phyloP scores from a whole-genome alignment of 2,888 invertebrate genomes.

The Amitus sp. region DNA sequence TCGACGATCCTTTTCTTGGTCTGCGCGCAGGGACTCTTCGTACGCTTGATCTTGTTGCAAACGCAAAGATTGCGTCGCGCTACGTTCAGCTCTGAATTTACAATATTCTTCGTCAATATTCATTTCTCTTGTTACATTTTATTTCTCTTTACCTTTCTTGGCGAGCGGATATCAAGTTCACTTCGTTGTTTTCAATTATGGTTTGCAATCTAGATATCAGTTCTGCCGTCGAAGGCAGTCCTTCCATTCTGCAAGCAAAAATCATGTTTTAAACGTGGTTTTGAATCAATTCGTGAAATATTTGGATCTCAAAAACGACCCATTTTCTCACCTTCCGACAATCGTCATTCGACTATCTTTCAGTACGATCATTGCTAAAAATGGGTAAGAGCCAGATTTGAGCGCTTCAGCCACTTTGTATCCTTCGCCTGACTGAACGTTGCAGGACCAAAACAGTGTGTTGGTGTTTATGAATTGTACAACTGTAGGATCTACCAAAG shows the following conservation, averaged over 20 bases:
- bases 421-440: constrained; percentile 88
- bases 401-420: constrained; percentile 91
- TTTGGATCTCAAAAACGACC: background rate
- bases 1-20: constrained; percentile 92
- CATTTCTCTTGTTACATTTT: background rate
- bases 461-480: constrained; percentile 84
- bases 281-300: too few relatives aligned
- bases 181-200: constrained; percentile 87
- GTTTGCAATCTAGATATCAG: constrained; percentile 78
- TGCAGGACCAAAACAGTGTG: constrained; percentile 95
- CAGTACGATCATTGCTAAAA: constrained; percentile 89
- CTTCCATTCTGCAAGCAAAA: constrained; percentile 76
- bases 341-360: constrained; percentile 94
- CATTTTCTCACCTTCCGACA: constrained; percentile 71
- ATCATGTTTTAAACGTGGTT: background rate
- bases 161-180: constrained; percentile 85
- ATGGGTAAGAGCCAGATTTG: constrained; percentile 82
- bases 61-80: constrained; percentile 85
- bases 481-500: constrained; percentile 77
- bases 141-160: constrained; percentile 76
- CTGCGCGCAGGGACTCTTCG: constrained; percentile 87
- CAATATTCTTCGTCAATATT: constrained; percentile 1
- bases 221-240: constrained; percentile 78
- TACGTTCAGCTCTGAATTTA: constrained; percentile 75
- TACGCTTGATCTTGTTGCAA: constrained; percentile 96